phyloP scores from a whole-genome alignment of 2,888 invertebrate species.

The Aplocera efformata region DNA sequence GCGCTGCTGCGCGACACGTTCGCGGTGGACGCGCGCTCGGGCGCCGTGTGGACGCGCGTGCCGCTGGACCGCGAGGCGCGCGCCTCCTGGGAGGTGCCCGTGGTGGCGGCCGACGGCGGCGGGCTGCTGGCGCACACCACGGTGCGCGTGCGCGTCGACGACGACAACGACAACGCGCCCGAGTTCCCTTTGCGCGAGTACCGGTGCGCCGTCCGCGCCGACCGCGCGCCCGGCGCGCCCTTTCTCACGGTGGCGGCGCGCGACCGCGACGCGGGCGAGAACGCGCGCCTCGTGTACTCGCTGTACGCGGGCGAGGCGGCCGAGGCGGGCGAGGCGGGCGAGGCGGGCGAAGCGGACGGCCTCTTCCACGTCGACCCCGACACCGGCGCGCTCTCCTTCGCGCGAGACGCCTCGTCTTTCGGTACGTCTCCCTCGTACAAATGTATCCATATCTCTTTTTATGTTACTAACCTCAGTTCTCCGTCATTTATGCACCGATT shows the following conservation, averaged over 20 bases:
- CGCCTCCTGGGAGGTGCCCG: constrained; percentile 81
- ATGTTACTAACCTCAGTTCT: no score
- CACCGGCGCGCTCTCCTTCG: constrained; percentile 87
- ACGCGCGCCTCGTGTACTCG: constrained; percentile 87
- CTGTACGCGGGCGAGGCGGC: constrained; percentile 83
- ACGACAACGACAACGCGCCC: constrained; percentile 92
- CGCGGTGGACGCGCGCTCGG: constrained; percentile 85
- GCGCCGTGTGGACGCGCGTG: constrained; percentile 85
- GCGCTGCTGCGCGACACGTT: constrained; percentile 86
- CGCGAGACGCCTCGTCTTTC: constrained; percentile 80
- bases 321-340: constrained; percentile 77
- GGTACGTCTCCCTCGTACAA: constrained; percentile 53
- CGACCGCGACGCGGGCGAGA: constrained; percentile 89
- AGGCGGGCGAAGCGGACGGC: constrained; percentile 80
- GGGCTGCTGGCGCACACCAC: constrained; percentile 87
- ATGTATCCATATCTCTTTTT: no score
- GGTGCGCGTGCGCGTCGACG: constrained; percentile 89
- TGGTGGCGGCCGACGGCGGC: constrained; percentile 91
- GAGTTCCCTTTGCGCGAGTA: constrained; percentile 88
- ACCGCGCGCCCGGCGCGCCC: constrained; percentile 51
- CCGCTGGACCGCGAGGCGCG: constrained; percentile 87
- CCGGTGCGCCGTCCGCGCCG: constrained; percentile 84
- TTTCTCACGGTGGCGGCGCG: constrained; percentile 77
- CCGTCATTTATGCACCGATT: no score
- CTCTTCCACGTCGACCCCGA: constrained; percentile 87